Evolutionary conservation across 53 echinoderm and acorn worm species (phyloP).

Genomic region (Mesocentrotus franciscanus): DNA sequence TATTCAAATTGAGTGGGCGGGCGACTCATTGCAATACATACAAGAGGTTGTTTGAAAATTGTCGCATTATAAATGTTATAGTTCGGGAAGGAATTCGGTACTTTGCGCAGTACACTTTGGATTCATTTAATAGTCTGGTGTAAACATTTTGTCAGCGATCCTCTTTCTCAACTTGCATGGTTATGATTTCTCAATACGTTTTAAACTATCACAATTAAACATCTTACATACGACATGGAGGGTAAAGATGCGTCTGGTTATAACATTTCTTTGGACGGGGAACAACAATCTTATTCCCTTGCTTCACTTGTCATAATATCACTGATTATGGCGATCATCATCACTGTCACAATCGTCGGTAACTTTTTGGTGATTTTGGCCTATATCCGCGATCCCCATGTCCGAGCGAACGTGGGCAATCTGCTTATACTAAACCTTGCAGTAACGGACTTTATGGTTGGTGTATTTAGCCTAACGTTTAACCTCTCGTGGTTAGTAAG

Average conservation of each 20-base stretch:
- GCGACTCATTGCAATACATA: too few species aligned
- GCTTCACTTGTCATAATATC: slow-evolving; percentile 12
- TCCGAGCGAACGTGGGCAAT: slow-evolving; percentile 75
- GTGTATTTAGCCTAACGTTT: slow-evolving; percentile 71
- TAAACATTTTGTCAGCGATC: too few species aligned
- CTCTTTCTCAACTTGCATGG: too few species aligned
- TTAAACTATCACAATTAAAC: too few species aligned
- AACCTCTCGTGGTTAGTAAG: slow-evolving; percentile 71
- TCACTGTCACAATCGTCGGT: slow-evolving; percentile 76
- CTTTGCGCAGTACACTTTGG: too few species aligned
- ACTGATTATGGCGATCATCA: slow-evolving; percentile 52
- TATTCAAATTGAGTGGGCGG: too few species aligned
- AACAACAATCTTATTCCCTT: background rate
- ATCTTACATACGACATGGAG: background rate
- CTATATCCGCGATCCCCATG: slow-evolving; percentile 66
- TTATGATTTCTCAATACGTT: too few species aligned
- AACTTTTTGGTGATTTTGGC: slow-evolving; percentile 77
- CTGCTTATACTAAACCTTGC: slow-evolving; percentile 79
- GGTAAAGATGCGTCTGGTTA: background rate
- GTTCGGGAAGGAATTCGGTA: too few species aligned
- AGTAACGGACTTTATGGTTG: slow-evolving; percentile 78
- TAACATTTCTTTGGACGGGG: background rate
- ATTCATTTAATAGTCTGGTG: too few species aligned
- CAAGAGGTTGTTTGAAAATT: too few species aligned
- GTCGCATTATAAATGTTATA: too few species aligned